These are phyloP conservation scores for Monochamus saltuarius DNA, from an alignment of 1,140 invertebrate genomes.

Conservation along the genomic window DNA sequence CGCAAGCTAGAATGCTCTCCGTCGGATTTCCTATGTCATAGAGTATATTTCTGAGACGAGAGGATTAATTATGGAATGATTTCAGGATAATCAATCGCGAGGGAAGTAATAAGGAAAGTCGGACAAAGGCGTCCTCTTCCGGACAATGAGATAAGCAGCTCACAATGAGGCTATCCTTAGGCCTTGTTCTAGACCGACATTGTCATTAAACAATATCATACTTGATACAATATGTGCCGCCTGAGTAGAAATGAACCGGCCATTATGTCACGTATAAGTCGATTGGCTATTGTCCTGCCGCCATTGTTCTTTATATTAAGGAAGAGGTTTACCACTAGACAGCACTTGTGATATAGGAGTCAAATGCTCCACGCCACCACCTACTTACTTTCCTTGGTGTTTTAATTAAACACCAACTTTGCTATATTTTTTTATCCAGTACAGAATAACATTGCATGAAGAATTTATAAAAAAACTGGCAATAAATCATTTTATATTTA, in stretches of 20 bases:
- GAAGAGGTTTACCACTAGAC: no score
- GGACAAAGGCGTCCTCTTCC: slow-evolving; percentile 37
- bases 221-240: slow-evolving; percentile 41
- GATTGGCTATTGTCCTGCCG: slow-evolving; percentile 37
- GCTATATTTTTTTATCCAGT: no score
- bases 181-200: slow-evolving; percentile 42
- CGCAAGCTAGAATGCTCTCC: no score
- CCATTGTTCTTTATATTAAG: slow-evolving; percentile 31
- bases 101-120: slow-evolving; percentile 30
- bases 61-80: slow-evolving; percentile 40
- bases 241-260: slow-evolving; percentile 27
- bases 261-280: slow-evolving; percentile 45
- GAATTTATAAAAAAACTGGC: no score
- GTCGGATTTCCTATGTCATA: no score
- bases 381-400: no score
- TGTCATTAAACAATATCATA: slow-evolving; percentile 47
- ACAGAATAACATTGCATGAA: no score
- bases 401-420: no score
- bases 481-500: no score
- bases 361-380: no score
- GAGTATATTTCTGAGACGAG: no score
- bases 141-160: slow-evolving; percentile 29
- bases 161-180: slow-evolving; percentile 29
- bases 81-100: slow-evolving; percentile 30
- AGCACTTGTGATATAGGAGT: no score